Evolutionary conservation across 2,888 invertebrate species (phyloP), one percentile per base, ranked within the genome.

Genomic region (Galeopsomyia nigrocyanea): DNA sequence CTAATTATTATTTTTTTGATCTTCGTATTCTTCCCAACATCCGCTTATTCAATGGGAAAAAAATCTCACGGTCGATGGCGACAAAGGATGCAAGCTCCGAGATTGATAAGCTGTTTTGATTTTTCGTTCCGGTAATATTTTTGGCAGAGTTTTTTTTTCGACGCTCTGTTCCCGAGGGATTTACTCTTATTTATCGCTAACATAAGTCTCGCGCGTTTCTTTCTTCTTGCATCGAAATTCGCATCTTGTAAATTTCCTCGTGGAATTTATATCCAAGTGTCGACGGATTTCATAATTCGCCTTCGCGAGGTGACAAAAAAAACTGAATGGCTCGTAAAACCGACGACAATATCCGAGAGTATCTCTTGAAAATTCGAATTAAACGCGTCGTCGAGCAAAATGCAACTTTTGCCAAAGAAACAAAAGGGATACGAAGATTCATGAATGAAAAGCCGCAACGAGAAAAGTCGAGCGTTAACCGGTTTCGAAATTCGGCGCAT

Each of bases 401-500:
- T 58, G 26, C 26, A 9, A 47, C 60, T 14, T 47, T 39, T 39
- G 10, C 39, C 39, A 39, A 26, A 39, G 39, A n/a, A 57, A 21
- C 39, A 14, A 56, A 10, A 39, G 10, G 26, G 26, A n/a, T 26
- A 26, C 26, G 39, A 10, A 39, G 7, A 39, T 39, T 9, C 10
- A 39, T 39, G 39, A 39, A 39, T 39, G 39, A 39, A 39, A 39
- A 26, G 26, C 0, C 0, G 6, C 17, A 14, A 55, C 64, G 55
- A 49, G 67, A 51, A 67, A 67, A 67, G 50, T 46, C 67, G 39
- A 55, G 58, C 67, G 17, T 50, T 26, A 67, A 50, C 67, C 67
- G 58, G 58, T 67, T 67, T 50, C 6, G 39, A 47, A 56, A 53
- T 56, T 22, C 56, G 58, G n/a, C 3, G n/a, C 3, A 26, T 3